phyloP scores from a whole-genome alignment of 2,113 vertebrate species.

The Prinia subflava region DNA sequence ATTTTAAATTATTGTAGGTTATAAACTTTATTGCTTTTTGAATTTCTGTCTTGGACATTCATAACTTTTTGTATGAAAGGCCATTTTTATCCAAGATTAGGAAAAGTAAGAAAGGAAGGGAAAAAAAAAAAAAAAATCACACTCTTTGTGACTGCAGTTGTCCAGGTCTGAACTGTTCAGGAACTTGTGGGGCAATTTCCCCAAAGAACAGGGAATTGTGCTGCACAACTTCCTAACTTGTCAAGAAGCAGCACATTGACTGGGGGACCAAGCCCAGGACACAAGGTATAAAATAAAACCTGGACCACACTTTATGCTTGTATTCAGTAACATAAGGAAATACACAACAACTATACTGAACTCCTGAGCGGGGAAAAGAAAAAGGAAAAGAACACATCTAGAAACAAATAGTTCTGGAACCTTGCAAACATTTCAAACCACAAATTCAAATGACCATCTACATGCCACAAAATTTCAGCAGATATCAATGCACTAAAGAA shows the following conservation, averaged over 20 bases:
- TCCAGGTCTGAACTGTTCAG: not conserved
- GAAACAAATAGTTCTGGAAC: fast-evolving
- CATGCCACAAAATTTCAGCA: not conserved
- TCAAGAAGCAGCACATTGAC: not conserved
- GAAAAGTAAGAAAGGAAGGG: not conserved
- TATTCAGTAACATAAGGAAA: not conserved
- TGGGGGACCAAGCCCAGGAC: not conserved
- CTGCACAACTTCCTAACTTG: not conserved
- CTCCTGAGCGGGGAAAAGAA: not conserved
- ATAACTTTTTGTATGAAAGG: not conserved
- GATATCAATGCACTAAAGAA: not conserved
- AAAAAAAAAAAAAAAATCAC: not conserved
- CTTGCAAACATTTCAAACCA: not conserved
- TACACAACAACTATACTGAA: not conserved
- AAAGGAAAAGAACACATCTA: not conserved
- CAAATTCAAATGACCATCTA: not conserved
- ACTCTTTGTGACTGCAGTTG: not conserved
- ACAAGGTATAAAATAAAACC: not conserved
- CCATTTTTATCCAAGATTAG: not conserved
- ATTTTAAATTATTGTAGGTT: not conserved
- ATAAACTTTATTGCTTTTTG: not conserved
- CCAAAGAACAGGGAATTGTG: not conserved
- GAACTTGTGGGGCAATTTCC: not conserved
- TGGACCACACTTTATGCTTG: not conserved
- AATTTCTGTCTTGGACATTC: not conserved